Evolutionary conservation across 2,113 vertebrate genomes (phyloP).

Genomic region (Percopsis transmontana): DNA sequence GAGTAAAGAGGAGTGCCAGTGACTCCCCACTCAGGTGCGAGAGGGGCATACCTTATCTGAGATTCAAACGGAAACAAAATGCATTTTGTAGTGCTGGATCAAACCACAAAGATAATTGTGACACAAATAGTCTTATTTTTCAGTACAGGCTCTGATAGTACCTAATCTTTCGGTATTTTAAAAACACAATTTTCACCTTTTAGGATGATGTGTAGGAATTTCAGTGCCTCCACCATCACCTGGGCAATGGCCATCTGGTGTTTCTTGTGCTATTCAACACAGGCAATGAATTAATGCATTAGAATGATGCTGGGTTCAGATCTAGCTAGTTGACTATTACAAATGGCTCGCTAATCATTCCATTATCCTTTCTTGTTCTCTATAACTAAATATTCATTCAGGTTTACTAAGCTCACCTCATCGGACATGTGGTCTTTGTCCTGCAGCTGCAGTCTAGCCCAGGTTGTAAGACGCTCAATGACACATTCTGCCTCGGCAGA

Average conservation of each 20-base stretch:
- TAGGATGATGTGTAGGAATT: slow-evolving; percentile 79
- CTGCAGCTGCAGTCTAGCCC: slow-evolving; percentile 83
- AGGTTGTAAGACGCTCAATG: slow-evolving; percentile 81
- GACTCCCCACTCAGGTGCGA: too few relatives aligned
- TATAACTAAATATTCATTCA: background rate
- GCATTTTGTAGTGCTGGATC: too few relatives aligned
- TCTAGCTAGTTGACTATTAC: background rate
- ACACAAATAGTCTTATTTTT: too few relatives aligned
- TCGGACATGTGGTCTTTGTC: slow-evolving; percentile 79
- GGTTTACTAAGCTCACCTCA: slow-evolving; percentile 58
- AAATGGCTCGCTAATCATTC: background rate
- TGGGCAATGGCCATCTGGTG: slow-evolving; percentile 81
- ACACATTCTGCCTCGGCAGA: slow-evolving; percentile 79
- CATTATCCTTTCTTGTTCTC: background rate
- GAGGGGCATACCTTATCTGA: too few relatives aligned
- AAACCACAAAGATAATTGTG: too few relatives aligned
- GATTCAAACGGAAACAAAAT: too few relatives aligned
- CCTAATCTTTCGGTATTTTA: background rate
- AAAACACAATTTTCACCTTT: slow-evolving; percentile 74
- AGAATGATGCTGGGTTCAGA: background rate
- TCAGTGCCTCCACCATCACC: slow-evolving; percentile 83
- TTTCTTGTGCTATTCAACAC: slow-evolving; percentile 77
- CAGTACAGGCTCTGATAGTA: too few relatives aligned
- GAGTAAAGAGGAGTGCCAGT: too few relatives aligned
- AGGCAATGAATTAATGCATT: slow-evolving; percentile 25